Evolutionary conservation across 2,113 vertebrate species (phyloP), one percentile per base, ranked within the genome.

Genomic region (Nerophis lumbriciformis): DNA sequence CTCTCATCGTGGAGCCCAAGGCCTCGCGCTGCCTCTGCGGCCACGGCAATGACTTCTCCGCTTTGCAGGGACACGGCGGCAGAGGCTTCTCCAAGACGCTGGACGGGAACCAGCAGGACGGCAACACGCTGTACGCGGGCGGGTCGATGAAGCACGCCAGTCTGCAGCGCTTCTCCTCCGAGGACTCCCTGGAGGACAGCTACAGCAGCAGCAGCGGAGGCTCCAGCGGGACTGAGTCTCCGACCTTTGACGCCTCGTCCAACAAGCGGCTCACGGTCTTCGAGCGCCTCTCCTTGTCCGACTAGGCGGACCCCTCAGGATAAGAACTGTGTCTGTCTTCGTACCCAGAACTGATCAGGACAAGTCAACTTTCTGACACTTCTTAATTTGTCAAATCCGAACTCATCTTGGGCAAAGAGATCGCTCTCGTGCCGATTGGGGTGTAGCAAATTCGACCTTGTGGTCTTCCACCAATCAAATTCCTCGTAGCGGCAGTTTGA

Each of bases 121-220:
- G 48, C 72, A 55, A 1, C 45, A 35, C 61, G 59, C 61, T 65
- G 52, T 61, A 75, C 48, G 75, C 81, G 11, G 44, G 55, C 2
- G 77, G 53, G 14, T 85, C 80, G 42, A 19, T 1, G 11, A 88
- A 81, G 74, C 57, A 79, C 9, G 8, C 71, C 2, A 61, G 48
- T 15, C 72, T 90, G 59, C 90, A 94, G 70, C 88, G 93, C 2
- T 94, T 91, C 76, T 90, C 94, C 12, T 96, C 94, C 0, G 89
- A 93, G 54, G 94, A 93, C 73, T 95, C 94, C 5, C 86, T 96
- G 14, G 94, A 96, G 1, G 94, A 94, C 21, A 92, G 92, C 68
- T 93, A 93, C 72, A 93, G 91, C 86, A 94, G 92, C 82, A 92
- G 91, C 86, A 92, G 92, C 21, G 88, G 90, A 61, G 92, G 92